Evolutionary conservation across 2,113 vertebrate species (phyloP), one percentile per base, ranked within the genome.

Genomic region (Pterocles orientalis): DNA sequence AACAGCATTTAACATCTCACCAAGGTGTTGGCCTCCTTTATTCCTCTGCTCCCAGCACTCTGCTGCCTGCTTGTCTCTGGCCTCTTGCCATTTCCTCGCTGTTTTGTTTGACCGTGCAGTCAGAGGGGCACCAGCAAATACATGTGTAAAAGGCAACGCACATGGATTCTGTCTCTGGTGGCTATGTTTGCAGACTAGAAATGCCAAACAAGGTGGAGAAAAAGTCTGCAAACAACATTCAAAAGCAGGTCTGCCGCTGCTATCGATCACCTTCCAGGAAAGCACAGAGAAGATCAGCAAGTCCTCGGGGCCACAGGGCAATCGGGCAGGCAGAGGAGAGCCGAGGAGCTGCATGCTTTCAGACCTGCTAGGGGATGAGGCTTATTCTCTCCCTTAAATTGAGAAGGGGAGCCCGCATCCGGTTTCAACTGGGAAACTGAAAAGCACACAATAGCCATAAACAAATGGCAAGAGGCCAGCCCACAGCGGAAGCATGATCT

Each of bases 401-500:
- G 78, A 53, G 82, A 66, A 82, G 88, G 78, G 89, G 77, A 96
- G 48, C 69, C 83, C 17, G 36, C 91, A 84, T 88, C 86, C 57
- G n/a, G 54, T 81, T 86, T 57, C 76, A 85, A 6, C 48, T 43
- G 81, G 81, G 93, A 95, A 92, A 66, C 81, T 91, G 89, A 77
- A 69, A 48, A 56, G 91, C 83, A 75, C 83, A 94, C 91, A 94
- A 91, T 39, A 75, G 93, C 83, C 91, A 92, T 86, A 87, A 84
- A 89, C 43, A 82, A 86, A 58, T 72, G 91, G 95, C 94, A 91
- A 45, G 34, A 23, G 83, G 81, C 91, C 94, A 94, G 93, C 61
- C 73, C 84, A 5, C 73, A 71, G 84, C 2, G 17, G 89, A 87
- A 88, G 81, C 54, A 21, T 5, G 1, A 36, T 45, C 87, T 34